Evolutionary conservation across 2,113 vertebrate genomes (phyloP).

Genomic region (Pongo pygmaeus): DNA sequence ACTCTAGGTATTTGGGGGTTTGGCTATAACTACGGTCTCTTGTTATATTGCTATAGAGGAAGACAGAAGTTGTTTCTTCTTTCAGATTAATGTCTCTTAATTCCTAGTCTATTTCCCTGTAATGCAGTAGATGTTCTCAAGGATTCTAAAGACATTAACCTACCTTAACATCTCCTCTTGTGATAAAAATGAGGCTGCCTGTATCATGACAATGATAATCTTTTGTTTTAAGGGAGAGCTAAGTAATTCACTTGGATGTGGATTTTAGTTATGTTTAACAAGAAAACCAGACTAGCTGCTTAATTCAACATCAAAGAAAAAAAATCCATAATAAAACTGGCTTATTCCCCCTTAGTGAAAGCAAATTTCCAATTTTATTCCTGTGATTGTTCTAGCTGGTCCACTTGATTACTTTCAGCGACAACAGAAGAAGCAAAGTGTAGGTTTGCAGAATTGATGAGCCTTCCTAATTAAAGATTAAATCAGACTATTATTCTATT

Average conservation of each 20-base stretch:
- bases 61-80: constrained; percentile 29
- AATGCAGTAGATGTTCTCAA: constrained; percentile 47
- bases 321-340: not conserved
- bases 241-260: not conserved
- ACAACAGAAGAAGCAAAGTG: not conserved
- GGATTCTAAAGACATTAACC: constrained; percentile 66
- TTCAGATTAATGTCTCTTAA: constrained; percentile 61
- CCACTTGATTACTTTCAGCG: not conserved
- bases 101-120: constrained; percentile 15
- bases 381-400: not conserved
- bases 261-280: constrained; percentile 41
- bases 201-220: constrained; percentile 13
- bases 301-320: constrained; percentile 18
- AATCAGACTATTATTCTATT: constrained; percentile 17
- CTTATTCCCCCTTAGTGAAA: not conserved
- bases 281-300: constrained; percentile 25
- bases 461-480: constrained; percentile 36
- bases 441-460: not conserved
- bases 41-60: constrained; percentile 10
- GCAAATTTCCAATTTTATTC: not conserved
- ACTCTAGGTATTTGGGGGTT: constrained; percentile 26
- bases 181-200: constrained; percentile 48
- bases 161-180: constrained; percentile 50
- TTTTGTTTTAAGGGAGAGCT: constrained; percentile 56
- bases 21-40: not conserved